Conservation (phyloP, 1,140 invertebrate species). For the Scaptomyza pallida region DNA sequence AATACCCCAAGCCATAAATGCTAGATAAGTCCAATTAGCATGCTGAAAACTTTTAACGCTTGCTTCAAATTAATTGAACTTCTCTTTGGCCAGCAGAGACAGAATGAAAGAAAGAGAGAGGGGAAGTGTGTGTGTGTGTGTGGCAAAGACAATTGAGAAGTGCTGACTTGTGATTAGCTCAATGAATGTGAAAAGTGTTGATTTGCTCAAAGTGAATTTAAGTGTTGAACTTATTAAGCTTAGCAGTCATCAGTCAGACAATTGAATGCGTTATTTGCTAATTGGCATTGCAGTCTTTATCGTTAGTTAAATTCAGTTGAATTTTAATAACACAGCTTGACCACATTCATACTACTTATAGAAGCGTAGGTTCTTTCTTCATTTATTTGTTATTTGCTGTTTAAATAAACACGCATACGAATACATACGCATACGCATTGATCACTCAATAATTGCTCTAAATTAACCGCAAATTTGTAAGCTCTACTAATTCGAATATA, state of each 20-base stretch:
- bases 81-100: background rate
- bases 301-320: background rate
- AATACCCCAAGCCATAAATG: conserved; percentile 41
- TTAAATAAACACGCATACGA: background rate
- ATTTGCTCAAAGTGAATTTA: background rate
- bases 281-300: background rate
- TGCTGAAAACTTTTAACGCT: conserved; percentile 4
- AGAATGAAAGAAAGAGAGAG: too few species aligned
- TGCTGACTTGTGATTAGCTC: conserved; percentile 20
- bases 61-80: conserved; percentile 31
- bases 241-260: conserved; percentile 10
- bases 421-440: background rate
- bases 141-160: background rate
- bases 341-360: too few species aligned
- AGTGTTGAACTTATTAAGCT: background rate
- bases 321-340: background rate
- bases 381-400: background rate
- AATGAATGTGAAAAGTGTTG: background rate
- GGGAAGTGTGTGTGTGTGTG: background rate
- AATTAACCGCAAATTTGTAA: conserved; percentile 38
- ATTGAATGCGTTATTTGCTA: conserved; percentile 1
- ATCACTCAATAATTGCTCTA: conserved; percentile 18
- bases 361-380: background rate
- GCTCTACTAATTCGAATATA: conserved; percentile 22
- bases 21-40: conserved; percentile 39